Evolutionary conservation across 2,113 vertebrate genomes (phyloP).

Genomic region (Anolis sagrei): DNA sequence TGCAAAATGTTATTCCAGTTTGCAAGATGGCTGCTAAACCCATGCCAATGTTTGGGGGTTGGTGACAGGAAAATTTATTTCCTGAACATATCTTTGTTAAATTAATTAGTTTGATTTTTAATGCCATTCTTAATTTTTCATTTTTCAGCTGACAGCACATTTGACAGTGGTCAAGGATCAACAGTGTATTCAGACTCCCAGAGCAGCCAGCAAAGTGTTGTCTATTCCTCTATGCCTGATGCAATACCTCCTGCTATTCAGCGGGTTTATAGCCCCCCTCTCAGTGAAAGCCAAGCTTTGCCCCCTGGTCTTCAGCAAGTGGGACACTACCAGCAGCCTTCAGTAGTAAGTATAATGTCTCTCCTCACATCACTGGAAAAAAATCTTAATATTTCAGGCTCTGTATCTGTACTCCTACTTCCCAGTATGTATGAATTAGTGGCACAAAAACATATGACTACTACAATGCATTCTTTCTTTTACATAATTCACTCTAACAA

Average conservation of each 20-base stretch:
- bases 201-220: slow-evolving; percentile 87
- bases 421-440: not conserved
- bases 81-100: not conserved
- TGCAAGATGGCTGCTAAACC: not conserved
- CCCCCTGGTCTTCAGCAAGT: slow-evolving; percentile 77
- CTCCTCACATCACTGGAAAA: rapidly evolving
- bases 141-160: slow-evolving; percentile 85
- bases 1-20: not conserved
- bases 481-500: not conserved
- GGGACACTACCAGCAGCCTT: slow-evolving; percentile 81
- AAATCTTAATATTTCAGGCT: not conserved
- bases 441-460: not conserved
- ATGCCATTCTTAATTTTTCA: not conserved
- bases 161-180: slow-evolving; percentile 87
- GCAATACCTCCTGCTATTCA: slow-evolving; percentile 74
- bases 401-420: rapidly evolving
- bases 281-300: slow-evolving; percentile 75
- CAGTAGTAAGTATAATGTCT: slow-evolving; percentile 79
- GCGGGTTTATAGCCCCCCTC: slow-evolving; percentile 81
- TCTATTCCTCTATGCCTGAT: slow-evolving; percentile 85
- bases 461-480: not conserved
- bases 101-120: not conserved
- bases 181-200: slow-evolving; percentile 84
- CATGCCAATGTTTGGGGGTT: not conserved
- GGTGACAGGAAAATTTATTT: not conserved